Evolutionary conservation across 2,113 vertebrate genomes (phyloP), one percentile per base, ranked within the genome.

Genomic region (Rhodinocichla rosea): DNA sequence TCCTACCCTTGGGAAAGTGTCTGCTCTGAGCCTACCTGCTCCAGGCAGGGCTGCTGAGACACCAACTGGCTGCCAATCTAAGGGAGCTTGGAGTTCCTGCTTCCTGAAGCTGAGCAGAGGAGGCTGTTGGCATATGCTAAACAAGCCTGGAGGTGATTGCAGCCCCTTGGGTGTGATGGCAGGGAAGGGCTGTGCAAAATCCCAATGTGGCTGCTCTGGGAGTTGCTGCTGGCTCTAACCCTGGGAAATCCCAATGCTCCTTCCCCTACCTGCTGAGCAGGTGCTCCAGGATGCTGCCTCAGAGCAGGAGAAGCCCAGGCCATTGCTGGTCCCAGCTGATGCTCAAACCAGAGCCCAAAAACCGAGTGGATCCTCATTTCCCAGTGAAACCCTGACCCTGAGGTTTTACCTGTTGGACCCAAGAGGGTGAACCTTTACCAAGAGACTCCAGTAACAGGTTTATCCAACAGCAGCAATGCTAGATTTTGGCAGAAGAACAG

Each of bases 281-380:
- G 24, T 57, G 52, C 26, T 78, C 56, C 44, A 62, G 37, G 42
- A 8, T 32, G 37, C 49, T 62, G 37, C 7, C 45, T n/a, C 6
- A 16, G 45, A 52, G 65, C 63, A 91, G 77, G 42, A 59, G 86
- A 30, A 83, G 35, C 33, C 63, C 68, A 40, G 63, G 27, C 8
- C n/a, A 7, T 7, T 6, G 3, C 3, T 1, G 2, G 11, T 56
- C 7, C 32, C 10, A 35, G 3, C 4, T 5, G 6, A 16, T 59
- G 27, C 21, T 83, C 71, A 74, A 78, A 78, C 11, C 1, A 3
- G 68, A 62, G 21, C 28, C 24, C 32, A 32, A 59, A 33, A 64
- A 3, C 30, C 0, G 0, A 35, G 59, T 9, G 14, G 37, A 37
- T 60, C 60, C 64, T 65, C 63, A 53, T 13, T 21, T 60, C 53